Evolutionary conservation across 2,797 vertebrate genomes (phyloP).

Genomic region (Melanotaenia maccullochi): DNA sequence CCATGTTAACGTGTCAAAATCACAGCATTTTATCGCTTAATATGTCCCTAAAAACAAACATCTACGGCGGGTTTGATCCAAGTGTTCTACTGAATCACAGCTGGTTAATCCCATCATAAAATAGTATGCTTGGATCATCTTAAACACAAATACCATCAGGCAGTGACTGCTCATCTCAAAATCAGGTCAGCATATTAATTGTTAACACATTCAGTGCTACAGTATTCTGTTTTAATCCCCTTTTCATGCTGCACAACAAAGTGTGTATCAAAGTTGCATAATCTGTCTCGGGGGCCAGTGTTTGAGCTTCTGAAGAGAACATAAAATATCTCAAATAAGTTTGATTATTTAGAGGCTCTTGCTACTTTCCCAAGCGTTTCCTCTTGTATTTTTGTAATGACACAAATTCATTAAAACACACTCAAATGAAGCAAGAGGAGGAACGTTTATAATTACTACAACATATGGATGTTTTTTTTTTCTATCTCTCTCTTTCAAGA

Average conservation of each 20-base stretch:
- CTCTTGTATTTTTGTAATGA: not conserved
- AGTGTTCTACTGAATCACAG: not conserved
- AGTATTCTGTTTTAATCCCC: slow-evolving; percentile 28
- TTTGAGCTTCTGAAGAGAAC: not conserved
- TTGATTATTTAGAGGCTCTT: slow-evolving; percentile 2
- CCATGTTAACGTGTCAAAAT: too few relatives aligned
- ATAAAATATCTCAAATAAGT: slow-evolving; percentile 2
- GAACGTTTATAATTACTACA: not conserved
- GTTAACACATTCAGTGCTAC: not conserved
- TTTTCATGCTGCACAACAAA: slow-evolving; percentile 36
- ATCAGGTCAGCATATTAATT: slow-evolving; percentile 36
- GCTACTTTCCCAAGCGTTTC: not conserved
- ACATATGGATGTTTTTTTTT: not conserved
- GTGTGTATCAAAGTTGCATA: slow-evolving; percentile 36
- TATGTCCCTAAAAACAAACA: too few relatives aligned
- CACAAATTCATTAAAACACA: not conserved
- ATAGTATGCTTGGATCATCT: slow-evolving; percentile 20
- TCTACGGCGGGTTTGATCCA: too few relatives aligned
- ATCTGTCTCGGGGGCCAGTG: slow-evolving; percentile 17
- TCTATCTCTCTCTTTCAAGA: not conserved
- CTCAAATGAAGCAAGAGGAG: not conserved
- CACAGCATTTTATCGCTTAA: too few relatives aligned
- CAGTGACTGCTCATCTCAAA: slow-evolving; percentile 27
- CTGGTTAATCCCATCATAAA: not conserved
- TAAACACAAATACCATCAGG: slow-evolving; percentile 40